Base-by-base conservation (phyloP, 2,797 vertebrate species). In the Varecia variegata region DNA sequence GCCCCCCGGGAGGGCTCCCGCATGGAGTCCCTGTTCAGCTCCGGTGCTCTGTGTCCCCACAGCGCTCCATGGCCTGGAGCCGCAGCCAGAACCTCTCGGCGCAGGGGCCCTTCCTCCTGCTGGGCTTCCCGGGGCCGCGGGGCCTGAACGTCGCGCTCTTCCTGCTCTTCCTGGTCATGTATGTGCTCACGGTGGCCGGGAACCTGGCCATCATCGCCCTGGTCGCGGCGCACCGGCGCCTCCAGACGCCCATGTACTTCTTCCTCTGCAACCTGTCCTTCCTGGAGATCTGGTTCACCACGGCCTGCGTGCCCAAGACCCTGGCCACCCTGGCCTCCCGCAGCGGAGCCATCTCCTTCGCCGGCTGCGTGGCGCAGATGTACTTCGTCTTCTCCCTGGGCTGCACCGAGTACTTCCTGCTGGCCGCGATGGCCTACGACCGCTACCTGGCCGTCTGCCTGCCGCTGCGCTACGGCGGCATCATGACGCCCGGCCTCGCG, bases 251-350 rank as follows among this genome's bases (percentile, higher is more conserved):
- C 35, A 94, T 96, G 93, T 97, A 93, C 93, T 98, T 97, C 90
- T 90, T 98, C 83, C 97, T 97, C 67, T 96, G 97, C 62, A 96
- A 96, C 20, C 96, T 98, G 68, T 97, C 97, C 54, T 98, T 98
- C 56, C 92, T 97, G 89, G 96, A 98, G 83, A 97, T 97, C 54
- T 98, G 97, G 95, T 97, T 97, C 80, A 98, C 97, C 79, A 93
- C 97, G 0, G 93, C 95, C 70, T 95, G 85, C 1, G 58, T 97
- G 68, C 96, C 97, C 10, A 82, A 90, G 95, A 76, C 83, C 11
- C 96, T 95, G 15, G 38, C 50, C n/a, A 92, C 84, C 40, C 73
- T 96, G 21, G 52, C 88, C 47, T 52, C 23, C 7, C 27, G 11
- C 38, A 65, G 84, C 12, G n/a, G 32, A 2, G 0, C 90, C 25